Base-by-base conservation (phyloP, 1,140 invertebrate species). In the Orchesella cincta region DNA sequence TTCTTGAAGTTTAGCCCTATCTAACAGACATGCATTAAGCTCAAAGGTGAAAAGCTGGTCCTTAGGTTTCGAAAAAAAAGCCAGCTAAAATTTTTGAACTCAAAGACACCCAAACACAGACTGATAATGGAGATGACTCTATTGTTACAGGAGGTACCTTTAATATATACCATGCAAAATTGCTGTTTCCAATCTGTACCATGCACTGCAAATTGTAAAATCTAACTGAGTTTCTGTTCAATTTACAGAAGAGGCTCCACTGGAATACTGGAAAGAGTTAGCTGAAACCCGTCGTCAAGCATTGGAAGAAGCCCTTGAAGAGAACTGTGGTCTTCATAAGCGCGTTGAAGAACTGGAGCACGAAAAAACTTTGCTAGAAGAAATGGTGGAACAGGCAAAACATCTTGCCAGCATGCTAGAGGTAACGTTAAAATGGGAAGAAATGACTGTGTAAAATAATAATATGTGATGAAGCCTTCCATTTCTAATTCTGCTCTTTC, bases 121-220 rank as follows among this genome's bases (percentile, higher is more conserved):
- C 67, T 36, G 72, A 76, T 23, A 33, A 79, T n/a, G 5, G n/a
- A 1, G 78, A 79, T 39, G 2, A 76, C 0, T 31, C 34, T 18
- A 62, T 79, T 18, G 70, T 79, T 20, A 79, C 75, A 35, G 78
- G 78, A 74, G 74, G 74, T 79, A 52, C 20, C 28, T 12, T 46
- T 12, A 46, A 46, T 46, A 46, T 20, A 8, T 46, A 46, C 39
- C 39, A 46, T 12, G 20, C 39, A 46, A 57, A 26, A 57, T 57
- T 12, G 26, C 23, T 57, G 14, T 67, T 67, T 67, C 33, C 26
- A 26, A 57, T 8, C 8, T 3, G 3, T 57, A 26, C 23, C 5
- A n/a, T n/a, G 52, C 8, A 23, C 14, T 57, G 23, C 23, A 18
- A 18, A 57, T 57, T 18, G n/a, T n/a, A 18, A 57, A 57, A 23